Evolutionary conservation across 1,140 invertebrate species (phyloP).

Genomic region (Dermatophagoides farinae): DNA sequence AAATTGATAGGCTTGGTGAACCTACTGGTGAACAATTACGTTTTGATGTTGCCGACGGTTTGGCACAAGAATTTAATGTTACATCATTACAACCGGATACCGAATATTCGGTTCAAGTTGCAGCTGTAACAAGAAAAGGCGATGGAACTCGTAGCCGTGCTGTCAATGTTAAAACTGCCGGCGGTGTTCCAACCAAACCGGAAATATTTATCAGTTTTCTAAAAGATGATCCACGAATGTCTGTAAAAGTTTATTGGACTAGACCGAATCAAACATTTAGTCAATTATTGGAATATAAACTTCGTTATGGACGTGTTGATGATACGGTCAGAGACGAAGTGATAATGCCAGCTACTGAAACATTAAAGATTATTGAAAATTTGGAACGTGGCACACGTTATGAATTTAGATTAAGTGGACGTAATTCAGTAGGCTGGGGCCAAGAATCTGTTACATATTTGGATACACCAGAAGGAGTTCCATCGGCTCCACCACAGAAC

Average conservation of each 20-base stretch:
- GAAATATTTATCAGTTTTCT: slow-evolving; percentile 55
- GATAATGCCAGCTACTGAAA: slow-evolving; percentile 41
- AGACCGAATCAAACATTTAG: slow-evolving; percentile 68
- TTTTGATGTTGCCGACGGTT: slow-evolving; percentile 57
- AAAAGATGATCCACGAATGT: slow-evolving; percentile 55
- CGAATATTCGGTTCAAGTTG: slow-evolving; percentile 56
- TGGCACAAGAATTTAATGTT: slow-evolving; percentile 54
- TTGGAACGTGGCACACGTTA: slow-evolving; percentile 74
- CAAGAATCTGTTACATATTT: slow-evolving; percentile 73
- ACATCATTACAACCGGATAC: slow-evolving; percentile 78
- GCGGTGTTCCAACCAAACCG: slow-evolving; percentile 74
- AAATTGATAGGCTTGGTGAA: slow-evolving; percentile 47
- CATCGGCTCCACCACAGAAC: slow-evolving; percentile 29
- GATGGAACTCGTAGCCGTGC: slow-evolving; percentile 70
- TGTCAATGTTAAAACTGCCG: slow-evolving; percentile 63
- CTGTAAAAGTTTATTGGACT: slow-evolving; percentile 73
- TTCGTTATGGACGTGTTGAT: slow-evolving; percentile 69
- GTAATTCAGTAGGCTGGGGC: slow-evolving; percentile 74
- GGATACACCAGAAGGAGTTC: slow-evolving; percentile 63
- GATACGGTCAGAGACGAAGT: slow-evolving; percentile 30
- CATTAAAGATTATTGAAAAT: slow-evolving; percentile 36
- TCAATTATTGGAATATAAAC: slow-evolving; percentile 55
- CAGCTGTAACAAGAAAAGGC: slow-evolving; percentile 76
- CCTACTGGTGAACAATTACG: slow-evolving; percentile 22
- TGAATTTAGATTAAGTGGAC: slow-evolving; percentile 76